Evolutionary conservation across 2,888 invertebrate species (phyloP).

Genomic region (Cheilosia grossa): DNA sequence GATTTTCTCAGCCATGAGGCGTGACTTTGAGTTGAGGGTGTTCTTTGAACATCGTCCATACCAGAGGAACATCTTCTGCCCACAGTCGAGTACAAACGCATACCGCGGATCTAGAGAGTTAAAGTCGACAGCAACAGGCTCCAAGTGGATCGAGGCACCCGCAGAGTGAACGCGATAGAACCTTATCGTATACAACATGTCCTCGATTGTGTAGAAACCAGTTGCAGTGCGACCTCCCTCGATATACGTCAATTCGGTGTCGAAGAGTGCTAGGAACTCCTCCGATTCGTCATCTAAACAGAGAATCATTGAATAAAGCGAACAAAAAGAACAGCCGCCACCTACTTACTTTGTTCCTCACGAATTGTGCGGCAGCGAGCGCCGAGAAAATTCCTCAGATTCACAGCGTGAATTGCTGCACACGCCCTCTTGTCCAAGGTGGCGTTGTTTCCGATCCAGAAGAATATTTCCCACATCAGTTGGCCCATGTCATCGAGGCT

Average conservation of each 20-base stretch:
- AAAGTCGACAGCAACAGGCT: constrained; percentile 90
- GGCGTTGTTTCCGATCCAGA: constrained; percentile 99
- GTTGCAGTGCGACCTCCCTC: constrained; percentile 98
- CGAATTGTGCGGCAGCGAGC: constrained; percentile 96
- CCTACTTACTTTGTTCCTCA: constrained; percentile 92
- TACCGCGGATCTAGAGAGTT: constrained; percentile 94
- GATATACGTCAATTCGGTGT: constrained; percentile 95
- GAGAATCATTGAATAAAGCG: background rate
- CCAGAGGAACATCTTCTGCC: constrained; percentile 95
- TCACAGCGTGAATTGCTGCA: constrained; percentile 97
- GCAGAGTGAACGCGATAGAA: constrained; percentile 95
- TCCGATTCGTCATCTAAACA: constrained; percentile 92
- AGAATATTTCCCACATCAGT: constrained; percentile 97
- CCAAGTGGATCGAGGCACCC: constrained; percentile 94
- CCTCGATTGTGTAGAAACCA: constrained; percentile 98
- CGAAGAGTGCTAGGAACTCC: constrained; percentile 96
- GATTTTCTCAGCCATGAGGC: constrained; percentile 97
- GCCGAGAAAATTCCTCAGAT: constrained; percentile 97
- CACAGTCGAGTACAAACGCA: constrained; percentile 96
- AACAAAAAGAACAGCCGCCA: background rate
- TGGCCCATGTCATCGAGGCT: constrained; percentile 92
- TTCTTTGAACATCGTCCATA: constrained; percentile 90
- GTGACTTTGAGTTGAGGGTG: constrained; percentile 90
- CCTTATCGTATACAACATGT: constrained; percentile 92
- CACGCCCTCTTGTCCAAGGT: constrained; percentile 87